Percentiles rank a stretch among this genome's conserved stretches.
Evolutionary conservation across 1,140 invertebrate species (phyloP).

Genomic region (Arion vulgaris): DNA sequence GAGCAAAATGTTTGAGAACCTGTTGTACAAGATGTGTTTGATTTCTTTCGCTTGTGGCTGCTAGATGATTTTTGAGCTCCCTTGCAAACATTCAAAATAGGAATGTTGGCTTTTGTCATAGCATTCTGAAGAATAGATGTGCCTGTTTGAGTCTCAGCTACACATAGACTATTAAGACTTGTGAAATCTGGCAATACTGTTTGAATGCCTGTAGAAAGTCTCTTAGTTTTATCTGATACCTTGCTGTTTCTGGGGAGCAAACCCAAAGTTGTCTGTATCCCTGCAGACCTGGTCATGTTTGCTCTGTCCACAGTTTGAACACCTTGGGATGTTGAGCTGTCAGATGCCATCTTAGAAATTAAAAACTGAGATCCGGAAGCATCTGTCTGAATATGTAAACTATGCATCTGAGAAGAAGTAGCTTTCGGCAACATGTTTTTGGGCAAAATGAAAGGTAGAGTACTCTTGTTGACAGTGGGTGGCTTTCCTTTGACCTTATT

Average conservation of each 20-base stretch:
- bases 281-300: background rate
- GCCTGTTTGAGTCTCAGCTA: constrained; percentile 12
- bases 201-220: constrained; percentile 21
- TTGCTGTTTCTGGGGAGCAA: too few species aligned
- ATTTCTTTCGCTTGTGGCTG: background rate
- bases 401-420: background rate
- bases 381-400: constrained; percentile 22
- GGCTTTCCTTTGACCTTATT: background rate
- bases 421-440: background rate
- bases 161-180: background rate
- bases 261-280: constrained; percentile 21
- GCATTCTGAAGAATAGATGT: constrained; percentile 14
- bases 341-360: constrained; percentile 23
- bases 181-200: constrained; percentile 4
- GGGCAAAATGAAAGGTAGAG: constrained; percentile 1
- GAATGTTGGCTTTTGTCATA: constrained; percentile 12
- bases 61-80: constrained; percentile 17
- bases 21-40: background rate
- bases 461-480: background rate
- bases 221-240: background rate
- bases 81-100: constrained; percentile 7
- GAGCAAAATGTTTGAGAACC: background rate
- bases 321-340: constrained; percentile 29
- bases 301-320: background rate
- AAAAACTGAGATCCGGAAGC: background rate